Base-by-base conservation (phyloP, 2,888 invertebrate species). In the Seira sanloemensis region DNA sequence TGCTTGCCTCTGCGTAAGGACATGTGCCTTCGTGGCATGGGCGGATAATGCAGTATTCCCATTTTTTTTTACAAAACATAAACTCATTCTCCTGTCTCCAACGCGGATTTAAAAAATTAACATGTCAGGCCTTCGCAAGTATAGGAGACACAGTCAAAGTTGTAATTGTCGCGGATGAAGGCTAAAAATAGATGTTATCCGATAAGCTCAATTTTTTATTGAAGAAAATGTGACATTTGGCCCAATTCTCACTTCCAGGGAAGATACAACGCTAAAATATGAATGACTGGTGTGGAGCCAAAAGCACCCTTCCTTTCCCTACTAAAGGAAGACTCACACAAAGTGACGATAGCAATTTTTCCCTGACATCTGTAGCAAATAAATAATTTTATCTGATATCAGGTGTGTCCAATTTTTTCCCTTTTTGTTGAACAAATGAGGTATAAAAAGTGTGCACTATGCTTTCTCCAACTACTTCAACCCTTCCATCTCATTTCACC, bases 351-450 rank as follows among this genome's bases (percentile, higher is more conserved):
- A n/a, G 18, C 58, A 58, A 58, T 58, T 4, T 67, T 72, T 78
- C 78, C 66, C 71, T 78, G 78, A 84, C 84, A 84, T 78, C 78
- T 84, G 84, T 84, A 84, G 84, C 78, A 62, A 84, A 84, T 84
- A 84, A 58, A 84, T 75, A 71, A 73, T 73, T 73, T 82, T 58
- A 58, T 58, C 58, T 16, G 58, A 58, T 58, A 58, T 58, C 84
- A 84, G 84, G 84, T 84, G 84, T 84, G 84, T 84, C 58, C 84
- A 78, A 69, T 74, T 78, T 75, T 78, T 62, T 37, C 37, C 26
- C 58, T 18, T 58, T 58, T 37, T 37, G 37, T 37, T 9, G 65
- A 26, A 78, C 84, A 84, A 84, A 78, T 84, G 78, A 83, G 83
- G 58, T 18, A 58, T 73, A 73, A 68, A 66, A 46, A 12, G 69